A percentile compares a stretch with the other conserved stretches of the same genome.
These are phyloP conservation scores for Baccha elongata DNA, from an alignment of 2,888 invertebrate species.

Conservation along the genomic window DNA sequence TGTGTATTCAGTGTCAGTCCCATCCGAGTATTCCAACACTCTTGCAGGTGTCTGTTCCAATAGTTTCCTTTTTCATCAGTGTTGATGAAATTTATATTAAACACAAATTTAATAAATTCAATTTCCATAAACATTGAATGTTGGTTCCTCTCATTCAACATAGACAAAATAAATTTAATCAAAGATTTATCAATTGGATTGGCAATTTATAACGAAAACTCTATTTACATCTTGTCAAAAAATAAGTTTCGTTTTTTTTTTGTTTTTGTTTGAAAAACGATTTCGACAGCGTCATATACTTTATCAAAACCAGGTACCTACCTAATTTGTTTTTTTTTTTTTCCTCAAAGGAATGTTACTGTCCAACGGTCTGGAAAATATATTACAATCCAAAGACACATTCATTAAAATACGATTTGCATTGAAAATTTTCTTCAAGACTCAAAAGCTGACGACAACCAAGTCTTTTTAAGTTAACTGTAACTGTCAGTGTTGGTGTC, in stretches of 20 bases:
- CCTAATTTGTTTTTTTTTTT: neutral
- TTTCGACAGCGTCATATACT: neutral
- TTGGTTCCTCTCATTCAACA: too few species aligned
- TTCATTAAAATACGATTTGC: constrained; percentile 39
- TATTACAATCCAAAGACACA: constrained; percentile 16
- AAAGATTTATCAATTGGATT: neutral
- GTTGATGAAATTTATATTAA: too few species aligned
- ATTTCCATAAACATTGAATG: too few species aligned
- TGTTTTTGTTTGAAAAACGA: neutral
- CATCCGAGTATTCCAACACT: too few species aligned
- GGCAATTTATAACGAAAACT: neutral
- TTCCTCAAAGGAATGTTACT: constrained; percentile 4
- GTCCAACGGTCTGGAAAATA: constrained; percentile 3
- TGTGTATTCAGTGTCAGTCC: too few species aligned
- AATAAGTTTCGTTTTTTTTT: neutral
- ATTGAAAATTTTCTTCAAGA: neutral
- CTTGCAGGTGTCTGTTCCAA: too few species aligned
- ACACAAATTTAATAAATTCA: too few species aligned
- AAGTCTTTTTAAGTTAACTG: constrained; percentile 6
- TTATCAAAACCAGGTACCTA: neutral
- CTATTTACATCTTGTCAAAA: neutral
- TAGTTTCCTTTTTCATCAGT: too few species aligned
- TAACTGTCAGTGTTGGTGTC: neutral
- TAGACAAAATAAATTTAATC: neutral
- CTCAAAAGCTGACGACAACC: neutral